Evolutionary conservation across 2,888 invertebrate species (phyloP).

Genomic region (Lamellibrachia columna): DNA sequence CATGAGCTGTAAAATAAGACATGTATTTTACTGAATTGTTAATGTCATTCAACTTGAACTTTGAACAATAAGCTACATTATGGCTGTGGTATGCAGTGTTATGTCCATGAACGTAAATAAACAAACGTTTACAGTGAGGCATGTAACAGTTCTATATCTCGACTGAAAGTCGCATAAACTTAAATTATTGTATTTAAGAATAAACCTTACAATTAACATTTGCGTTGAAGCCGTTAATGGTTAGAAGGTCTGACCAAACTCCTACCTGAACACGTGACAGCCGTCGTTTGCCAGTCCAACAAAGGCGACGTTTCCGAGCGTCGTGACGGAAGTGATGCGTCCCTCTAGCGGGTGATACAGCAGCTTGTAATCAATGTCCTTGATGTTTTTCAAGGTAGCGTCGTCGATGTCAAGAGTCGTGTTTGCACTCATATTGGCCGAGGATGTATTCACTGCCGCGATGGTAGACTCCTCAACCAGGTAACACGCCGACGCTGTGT

Average conservation of each 20-base stretch:
- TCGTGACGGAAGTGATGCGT: constrained; percentile 32
- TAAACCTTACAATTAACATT: neutral
- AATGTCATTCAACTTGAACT: too few species aligned
- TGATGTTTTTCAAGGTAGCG: constrained; percentile 26
- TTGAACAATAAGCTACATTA: too few species aligned
- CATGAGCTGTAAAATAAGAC: neutral
- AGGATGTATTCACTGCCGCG: neutral
- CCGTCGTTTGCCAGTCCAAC: constrained; percentile 30
- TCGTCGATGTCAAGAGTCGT: neutral
- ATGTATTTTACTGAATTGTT: neutral
- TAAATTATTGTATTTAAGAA: neutral
- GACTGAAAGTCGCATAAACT: neutral
- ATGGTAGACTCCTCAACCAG: neutral
- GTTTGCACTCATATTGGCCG: neutral
- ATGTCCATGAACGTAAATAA: too few species aligned
- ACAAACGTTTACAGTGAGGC: too few species aligned
- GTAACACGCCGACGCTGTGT: too few species aligned
- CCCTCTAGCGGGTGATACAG: constrained; percentile 27
- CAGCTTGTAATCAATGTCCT: constrained; percentile 36
- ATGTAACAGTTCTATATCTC: too few species aligned
- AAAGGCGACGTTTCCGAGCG: constrained; percentile 28
- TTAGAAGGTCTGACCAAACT: neutral
- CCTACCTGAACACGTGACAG: constrained; percentile 36
- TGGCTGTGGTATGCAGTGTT: too few species aligned
- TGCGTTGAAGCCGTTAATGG: neutral